Conservation (phyloP, 2,797 vertebrate species). For the Ispidina picta region DNA sequence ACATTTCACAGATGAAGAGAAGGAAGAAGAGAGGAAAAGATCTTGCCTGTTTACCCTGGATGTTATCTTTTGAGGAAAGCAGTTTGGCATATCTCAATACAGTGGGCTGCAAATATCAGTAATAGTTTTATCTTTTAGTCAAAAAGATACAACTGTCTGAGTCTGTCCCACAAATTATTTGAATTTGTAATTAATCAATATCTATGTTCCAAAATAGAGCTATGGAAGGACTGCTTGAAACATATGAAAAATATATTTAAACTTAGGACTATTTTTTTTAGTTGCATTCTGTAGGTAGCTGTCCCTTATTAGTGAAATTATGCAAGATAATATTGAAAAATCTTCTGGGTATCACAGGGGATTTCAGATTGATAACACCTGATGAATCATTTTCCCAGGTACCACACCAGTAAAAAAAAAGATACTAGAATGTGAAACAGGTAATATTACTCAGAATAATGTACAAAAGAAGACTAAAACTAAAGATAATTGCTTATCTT, state of each 20-base stretch:
- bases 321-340: not conserved
- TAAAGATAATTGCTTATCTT: not conserved
- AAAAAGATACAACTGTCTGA: not conserved
- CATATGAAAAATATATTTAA: not conserved
- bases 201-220: not conserved
- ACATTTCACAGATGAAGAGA: constrained; percentile 29
- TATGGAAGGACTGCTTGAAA: not conserved
- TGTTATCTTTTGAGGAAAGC: not conserved
- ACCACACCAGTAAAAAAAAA: not conserved
- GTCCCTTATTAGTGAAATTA: not conserved
- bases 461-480: not conserved
- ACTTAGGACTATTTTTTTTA: not conserved
- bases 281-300: not conserved
- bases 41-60: constrained; percentile 10
- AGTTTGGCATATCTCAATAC: not conserved
- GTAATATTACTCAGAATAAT: not conserved
- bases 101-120: not conserved
- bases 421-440: not conserved
- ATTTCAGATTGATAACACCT: not conserved
- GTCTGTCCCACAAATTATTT: not conserved
- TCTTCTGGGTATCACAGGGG: not conserved
- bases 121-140: not conserved
- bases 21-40: not conserved
- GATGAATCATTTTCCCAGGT: not conserved
- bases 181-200: not conserved